phyloP scores from a whole-genome alignment of 2,888 invertebrate species.

The Melangyna quadrimaculata region DNA sequence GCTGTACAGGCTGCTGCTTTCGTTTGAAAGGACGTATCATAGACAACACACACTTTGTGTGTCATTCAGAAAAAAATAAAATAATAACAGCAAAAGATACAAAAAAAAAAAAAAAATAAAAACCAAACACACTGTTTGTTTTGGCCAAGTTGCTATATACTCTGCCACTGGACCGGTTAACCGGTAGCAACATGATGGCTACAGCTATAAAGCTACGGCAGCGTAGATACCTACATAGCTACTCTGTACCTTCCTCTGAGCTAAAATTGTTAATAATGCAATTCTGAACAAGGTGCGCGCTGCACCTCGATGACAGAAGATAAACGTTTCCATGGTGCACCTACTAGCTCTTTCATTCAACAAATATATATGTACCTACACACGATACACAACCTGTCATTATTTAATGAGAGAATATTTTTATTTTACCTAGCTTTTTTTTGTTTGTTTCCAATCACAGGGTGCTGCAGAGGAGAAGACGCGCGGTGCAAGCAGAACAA shows the following conservation, averaged over 20 bases:
- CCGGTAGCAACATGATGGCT: constrained; percentile 43
- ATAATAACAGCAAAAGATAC: constrained; percentile 3
- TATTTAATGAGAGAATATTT: constrained; percentile 53
- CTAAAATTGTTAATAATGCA: constrained; percentile 67
- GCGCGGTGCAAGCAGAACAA: neutral
- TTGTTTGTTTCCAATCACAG: constrained; percentile 48
- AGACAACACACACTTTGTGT: constrained; percentile 46
- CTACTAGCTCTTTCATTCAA: constrained; percentile 64
- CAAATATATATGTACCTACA: constrained; percentile 31
- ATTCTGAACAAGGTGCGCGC: constrained; percentile 60
- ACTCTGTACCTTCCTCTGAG: neutral
- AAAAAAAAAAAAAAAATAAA: neutral
- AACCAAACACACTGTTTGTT: constrained; percentile 32
- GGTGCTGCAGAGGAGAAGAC: neutral
- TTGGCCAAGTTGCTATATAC: constrained; percentile 32
- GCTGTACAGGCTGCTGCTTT: constrained; percentile 26
- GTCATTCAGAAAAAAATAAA: constrained; percentile 44
- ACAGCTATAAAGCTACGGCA: neutral
- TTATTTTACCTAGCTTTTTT: neutral
- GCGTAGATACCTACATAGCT: neutral
- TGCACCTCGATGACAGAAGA: constrained; percentile 41
- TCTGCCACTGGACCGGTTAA: constrained; percentile 20
- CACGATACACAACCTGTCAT: constrained; percentile 24
- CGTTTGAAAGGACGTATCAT: constrained; percentile 55
- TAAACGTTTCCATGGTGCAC: constrained; percentile 37